Evolutionary conservation across 2,888 invertebrate genomes (phyloP).

Genomic region (Sipha maydis): DNA sequence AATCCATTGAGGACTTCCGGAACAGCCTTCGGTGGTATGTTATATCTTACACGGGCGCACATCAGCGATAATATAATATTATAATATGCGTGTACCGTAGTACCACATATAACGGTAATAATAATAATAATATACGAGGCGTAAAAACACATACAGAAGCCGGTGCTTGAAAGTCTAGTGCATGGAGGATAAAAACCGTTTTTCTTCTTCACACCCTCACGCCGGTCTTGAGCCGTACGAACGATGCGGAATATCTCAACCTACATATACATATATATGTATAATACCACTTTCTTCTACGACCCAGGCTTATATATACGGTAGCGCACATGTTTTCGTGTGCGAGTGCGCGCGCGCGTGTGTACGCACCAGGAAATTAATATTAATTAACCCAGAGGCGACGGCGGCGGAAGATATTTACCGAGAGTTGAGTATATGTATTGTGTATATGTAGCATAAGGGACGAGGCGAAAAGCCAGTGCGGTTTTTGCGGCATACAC

Average conservation of each 20-base stretch:
- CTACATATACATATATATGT: neutral
- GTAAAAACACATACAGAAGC: neutral
- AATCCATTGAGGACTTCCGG: constrained; percentile 28
- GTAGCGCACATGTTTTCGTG: neutral
- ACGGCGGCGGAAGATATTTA: constrained; percentile 38
- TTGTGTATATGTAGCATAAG: neutral
- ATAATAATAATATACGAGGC: neutral
- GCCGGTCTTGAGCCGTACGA: neutral
- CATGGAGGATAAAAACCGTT: neutral
- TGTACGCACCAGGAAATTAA: constrained; percentile 36
- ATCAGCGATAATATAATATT: neutral
- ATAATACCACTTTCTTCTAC: neutral
- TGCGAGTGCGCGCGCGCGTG: neutral
- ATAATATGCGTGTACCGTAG: neutral
- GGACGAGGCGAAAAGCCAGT: constrained; percentile 39
- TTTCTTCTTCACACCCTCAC: neutral
- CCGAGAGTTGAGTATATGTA: neutral
- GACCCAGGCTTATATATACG: neutral
- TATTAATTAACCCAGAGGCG: constrained; percentile 53
- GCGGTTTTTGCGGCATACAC: constrained; percentile 40
- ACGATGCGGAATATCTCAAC: neutral
- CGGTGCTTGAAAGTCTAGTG: neutral
- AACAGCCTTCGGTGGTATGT: constrained; percentile 21
- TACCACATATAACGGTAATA: neutral
- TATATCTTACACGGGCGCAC: neutral